Conservation (phyloP, 2,113 vertebrate genomes). For the Aythya baeri region DNA sequence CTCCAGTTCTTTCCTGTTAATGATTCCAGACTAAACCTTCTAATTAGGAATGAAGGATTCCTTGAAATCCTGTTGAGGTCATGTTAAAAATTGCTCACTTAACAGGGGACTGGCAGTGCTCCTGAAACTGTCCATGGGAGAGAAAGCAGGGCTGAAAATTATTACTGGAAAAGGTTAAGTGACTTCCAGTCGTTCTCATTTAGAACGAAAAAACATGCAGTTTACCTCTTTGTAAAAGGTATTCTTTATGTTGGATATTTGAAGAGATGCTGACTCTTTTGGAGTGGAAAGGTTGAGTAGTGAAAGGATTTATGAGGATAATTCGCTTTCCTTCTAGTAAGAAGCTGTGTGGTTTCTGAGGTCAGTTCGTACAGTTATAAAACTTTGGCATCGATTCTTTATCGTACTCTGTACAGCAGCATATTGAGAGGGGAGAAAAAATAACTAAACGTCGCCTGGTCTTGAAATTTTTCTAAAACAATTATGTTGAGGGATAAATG, state of each 20-base stretch:
- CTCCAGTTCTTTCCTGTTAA: neutral
- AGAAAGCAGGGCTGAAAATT: neutral
- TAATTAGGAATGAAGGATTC: neutral
- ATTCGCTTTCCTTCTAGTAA: neutral
- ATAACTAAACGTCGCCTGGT: neutral
- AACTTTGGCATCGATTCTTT: neutral
- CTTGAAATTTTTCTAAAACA: neutral
- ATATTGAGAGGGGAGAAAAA: neutral
- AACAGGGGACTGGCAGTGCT: neutral
- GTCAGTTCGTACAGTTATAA: neutral
- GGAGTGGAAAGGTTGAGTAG: neutral
- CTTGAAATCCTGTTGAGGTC: neutral
- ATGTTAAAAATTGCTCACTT: neutral
- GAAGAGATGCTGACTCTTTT: neutral
- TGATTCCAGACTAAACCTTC: neutral
- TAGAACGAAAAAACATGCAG: neutral
- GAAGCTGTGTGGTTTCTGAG: neutral
- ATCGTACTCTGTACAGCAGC: neutral
- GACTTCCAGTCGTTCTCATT: neutral
- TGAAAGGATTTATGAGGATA: neutral
- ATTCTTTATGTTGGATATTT: neutral
- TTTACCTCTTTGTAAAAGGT: neutral
- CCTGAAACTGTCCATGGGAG: neutral
- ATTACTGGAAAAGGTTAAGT: neutral
- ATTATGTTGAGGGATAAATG: neutral